Conservation (phyloP, 2,113 vertebrate species). For the Catharus minimus region DNA sequence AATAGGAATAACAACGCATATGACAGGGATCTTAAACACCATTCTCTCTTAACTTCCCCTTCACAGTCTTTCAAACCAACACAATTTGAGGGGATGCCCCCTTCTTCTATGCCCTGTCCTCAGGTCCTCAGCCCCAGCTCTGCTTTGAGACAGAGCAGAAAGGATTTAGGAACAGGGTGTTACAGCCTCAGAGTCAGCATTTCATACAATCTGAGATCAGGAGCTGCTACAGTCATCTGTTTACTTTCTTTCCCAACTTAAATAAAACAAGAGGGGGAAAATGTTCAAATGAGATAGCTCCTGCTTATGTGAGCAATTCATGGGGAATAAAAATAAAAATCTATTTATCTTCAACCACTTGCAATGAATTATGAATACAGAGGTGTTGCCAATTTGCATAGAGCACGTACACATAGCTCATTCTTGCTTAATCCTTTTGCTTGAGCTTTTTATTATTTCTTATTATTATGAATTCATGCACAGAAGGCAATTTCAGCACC, state of each 20-base stretch:
- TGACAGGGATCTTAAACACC: neutral
- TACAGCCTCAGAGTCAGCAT: neutral
- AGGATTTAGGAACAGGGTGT: neutral
- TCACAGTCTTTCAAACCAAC: neutral
- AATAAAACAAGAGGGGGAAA: slow-evolving; percentile 22
- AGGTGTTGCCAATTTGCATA: slow-evolving; percentile 56
- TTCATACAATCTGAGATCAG: neutral
- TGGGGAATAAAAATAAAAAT: slow-evolving; percentile 65
- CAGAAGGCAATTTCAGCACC: slow-evolving; percentile 37
- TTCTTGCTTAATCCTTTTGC: slow-evolving; percentile 60
- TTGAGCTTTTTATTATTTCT: slow-evolving; percentile 55
- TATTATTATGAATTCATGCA: slow-evolving; percentile 53
- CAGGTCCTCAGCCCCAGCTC: neutral
- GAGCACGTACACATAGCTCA: slow-evolving; percentile 11
- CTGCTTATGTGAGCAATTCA: slow-evolving; percentile 50
- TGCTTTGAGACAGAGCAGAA: neutral
- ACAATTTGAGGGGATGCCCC: fast-evolving
- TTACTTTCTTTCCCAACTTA: slow-evolving; percentile 44
- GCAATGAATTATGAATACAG: slow-evolving; percentile 63
- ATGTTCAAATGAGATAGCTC: slow-evolving; percentile 2
- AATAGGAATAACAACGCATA: neutral
- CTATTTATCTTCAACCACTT: slow-evolving; percentile 60
- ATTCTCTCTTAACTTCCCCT: neutral
- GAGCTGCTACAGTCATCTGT: slow-evolving; percentile 9
- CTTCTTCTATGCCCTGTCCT: neutral